Percentiles rank a stretch among this genome's conserved stretches.
Conservation (phyloP, 92 coral and sea anemone species). For the Actinernus sp. region DNA sequence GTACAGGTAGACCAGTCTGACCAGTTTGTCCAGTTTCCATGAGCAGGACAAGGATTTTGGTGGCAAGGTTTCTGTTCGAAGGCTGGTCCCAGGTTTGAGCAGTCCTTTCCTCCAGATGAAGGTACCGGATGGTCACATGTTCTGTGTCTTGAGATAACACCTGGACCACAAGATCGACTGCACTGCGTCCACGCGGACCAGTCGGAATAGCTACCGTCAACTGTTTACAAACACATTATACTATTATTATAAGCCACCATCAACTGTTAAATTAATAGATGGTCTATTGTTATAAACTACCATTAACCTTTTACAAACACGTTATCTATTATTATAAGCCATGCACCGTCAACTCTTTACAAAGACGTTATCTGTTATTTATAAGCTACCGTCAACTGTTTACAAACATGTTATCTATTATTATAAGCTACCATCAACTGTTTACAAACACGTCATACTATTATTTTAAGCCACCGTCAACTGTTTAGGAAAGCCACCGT, state of each 20-base stretch:
- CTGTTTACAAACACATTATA: conserved; percentile 42
- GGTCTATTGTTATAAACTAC: too few relatives aligned
- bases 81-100: conserved; percentile 91
- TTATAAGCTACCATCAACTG: conserved; percentile 95
- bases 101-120: conserved; percentile 90
- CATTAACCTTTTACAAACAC: too few relatives aligned
- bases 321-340: too few relatives aligned
- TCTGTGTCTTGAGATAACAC: conserved; percentile 95
- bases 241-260: too few relatives aligned
- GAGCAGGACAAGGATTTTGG: conserved; percentile 70
- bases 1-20: conserved; percentile 85
- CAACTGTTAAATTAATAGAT: too few relatives aligned
- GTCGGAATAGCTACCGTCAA: conserved; percentile 85
- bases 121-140: conserved; percentile 88
- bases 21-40: conserved; percentile 92
- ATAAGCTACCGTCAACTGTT: conserved; percentile 92
- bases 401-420: too few relatives aligned
- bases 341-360: too few relatives aligned
- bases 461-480: too few relatives aligned
- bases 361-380: too few relatives aligned
- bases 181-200: conserved; percentile 93
- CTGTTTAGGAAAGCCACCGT: too few relatives aligned
- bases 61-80: conserved; percentile 91
- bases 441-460: not conserved
- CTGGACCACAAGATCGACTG: conserved; percentile 95